phyloP scores from a whole-genome alignment of 2,888 invertebrate genomes.

The Platycheirus rosarum region DNA sequence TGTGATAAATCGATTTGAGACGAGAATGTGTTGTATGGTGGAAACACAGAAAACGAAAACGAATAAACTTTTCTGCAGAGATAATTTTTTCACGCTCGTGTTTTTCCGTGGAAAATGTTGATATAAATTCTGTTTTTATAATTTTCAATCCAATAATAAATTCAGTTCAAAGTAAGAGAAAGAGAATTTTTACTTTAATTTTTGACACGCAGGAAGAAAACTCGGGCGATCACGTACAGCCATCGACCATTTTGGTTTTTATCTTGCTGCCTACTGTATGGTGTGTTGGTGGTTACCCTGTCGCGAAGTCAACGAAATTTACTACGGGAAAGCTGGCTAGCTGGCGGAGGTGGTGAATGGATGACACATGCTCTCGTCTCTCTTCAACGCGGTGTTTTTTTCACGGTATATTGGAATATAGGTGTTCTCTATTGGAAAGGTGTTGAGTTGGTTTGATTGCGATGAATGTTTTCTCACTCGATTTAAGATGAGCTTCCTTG shows the following conservation, averaged over 20 bases:
- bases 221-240: constrained; percentile 75
- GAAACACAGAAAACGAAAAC: constrained; percentile 45
- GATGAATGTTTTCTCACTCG: constrained; percentile 35
- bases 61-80: constrained; percentile 45
- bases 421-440: constrained; percentile 67
- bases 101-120: constrained; percentile 14
- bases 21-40: constrained; percentile 42
- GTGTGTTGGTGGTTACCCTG: constrained; percentile 74
- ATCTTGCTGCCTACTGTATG: constrained; percentile 78
- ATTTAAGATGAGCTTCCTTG: not conserved
- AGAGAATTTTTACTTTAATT: constrained; percentile 29
- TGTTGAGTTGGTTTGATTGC: constrained; percentile 52
- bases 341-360: constrained; percentile 36
- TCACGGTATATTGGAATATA: constrained; percentile 37
- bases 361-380: constrained; percentile 68
- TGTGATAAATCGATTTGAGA: constrained; percentile 71
- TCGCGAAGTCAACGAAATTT: constrained; percentile 71
- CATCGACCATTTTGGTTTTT: constrained; percentile 80
- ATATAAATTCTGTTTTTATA: not conserved
- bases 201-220: constrained; percentile 73
- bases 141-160: constrained; percentile 12
- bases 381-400: constrained; percentile 55
- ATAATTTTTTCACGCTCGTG: constrained; percentile 37
- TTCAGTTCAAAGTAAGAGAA: constrained; percentile 23
- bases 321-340: constrained; percentile 39